phyloP scores from a whole-genome alignment of 2,888 invertebrate species.

The Sarcophaga caerulescens region DNA sequence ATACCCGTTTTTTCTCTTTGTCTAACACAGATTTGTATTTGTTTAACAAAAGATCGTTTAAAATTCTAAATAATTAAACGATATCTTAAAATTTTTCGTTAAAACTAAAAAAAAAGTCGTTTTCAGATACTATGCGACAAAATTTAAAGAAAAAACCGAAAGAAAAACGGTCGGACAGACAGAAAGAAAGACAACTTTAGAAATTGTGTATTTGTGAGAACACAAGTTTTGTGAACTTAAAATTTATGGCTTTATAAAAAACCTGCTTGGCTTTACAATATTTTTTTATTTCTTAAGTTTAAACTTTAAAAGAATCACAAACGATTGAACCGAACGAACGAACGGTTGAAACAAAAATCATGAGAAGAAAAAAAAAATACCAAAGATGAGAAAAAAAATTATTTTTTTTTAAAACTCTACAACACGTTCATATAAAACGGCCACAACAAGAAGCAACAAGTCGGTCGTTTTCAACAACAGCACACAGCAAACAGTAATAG shows the following conservation, averaged over 20 bases:
- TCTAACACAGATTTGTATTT: constrained; percentile 27
- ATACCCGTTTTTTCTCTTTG: constrained; percentile 29
- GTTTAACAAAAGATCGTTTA: constrained; percentile 43
- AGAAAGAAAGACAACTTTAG: constrained; percentile 32
- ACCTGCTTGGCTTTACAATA: constrained; percentile 69
- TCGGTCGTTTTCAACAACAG: constrained; percentile 55
- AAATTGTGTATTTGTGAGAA: constrained; percentile 63
- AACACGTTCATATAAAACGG: constrained; percentile 72
- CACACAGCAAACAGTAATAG: constrained; percentile 39
- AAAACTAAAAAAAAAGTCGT: constrained; percentile 32
- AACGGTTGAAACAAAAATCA: not conserved
- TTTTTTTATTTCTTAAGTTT: constrained; percentile 44
- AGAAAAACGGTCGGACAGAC: not conserved
- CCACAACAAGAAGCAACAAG: constrained; percentile 67
- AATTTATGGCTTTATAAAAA: constrained; percentile 74
- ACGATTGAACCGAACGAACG: constrained; percentile 37
- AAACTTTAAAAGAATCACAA: constrained; percentile 49
- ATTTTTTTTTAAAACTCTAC: constrained; percentile 25
- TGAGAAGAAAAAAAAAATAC: not conserved
- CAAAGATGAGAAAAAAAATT: constrained; percentile 20
- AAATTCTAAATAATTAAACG: constrained; percentile 53
- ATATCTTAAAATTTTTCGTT: constrained; percentile 42
- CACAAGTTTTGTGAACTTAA: constrained; percentile 68
- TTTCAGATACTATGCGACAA: constrained; percentile 58
- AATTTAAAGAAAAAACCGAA: constrained; percentile 22